These are phyloP conservation scores for Salvelinus alpinus DNA, from an alignment of 2,113 vertebrate species.

Conservation along the genomic window DNA sequence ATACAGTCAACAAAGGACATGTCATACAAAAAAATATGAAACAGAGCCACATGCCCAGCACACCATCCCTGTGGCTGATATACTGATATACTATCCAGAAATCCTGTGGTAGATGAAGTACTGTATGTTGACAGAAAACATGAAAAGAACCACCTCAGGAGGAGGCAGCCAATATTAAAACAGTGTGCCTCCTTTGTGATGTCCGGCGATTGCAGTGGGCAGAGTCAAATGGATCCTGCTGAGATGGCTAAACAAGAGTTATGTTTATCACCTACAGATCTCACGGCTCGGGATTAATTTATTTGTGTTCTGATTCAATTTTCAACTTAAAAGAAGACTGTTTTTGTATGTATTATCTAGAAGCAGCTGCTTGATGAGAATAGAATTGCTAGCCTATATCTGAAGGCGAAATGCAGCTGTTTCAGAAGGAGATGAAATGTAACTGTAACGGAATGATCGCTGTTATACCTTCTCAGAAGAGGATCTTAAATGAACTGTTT, in stretches of 20 bases:
- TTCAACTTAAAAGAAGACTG: not conserved
- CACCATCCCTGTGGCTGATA: not conserved
- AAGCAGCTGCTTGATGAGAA: conserved; percentile 17
- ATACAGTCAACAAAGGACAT: not conserved
- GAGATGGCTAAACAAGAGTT: conserved; percentile 30
- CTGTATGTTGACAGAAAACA: conserved; percentile 12
- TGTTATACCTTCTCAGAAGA: not conserved
- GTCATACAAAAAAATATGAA: not conserved
- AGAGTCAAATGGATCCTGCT: conserved; percentile 23
- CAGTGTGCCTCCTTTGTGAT: conserved; percentile 14
- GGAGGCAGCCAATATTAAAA: conserved; percentile 35
- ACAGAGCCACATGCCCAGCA: not conserved
- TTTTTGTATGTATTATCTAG: conserved; percentile 21
- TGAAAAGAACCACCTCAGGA: conserved; percentile 12
- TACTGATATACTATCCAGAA: conserved; percentile 3
- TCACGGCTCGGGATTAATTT: too few species aligned
- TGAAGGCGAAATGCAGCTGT: conserved; percentile 17
- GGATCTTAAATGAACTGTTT: not conserved
- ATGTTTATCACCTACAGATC: conserved; percentile 23
- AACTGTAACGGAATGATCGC: not conserved
- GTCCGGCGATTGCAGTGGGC: not conserved
- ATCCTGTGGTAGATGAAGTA: not conserved
- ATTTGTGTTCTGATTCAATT: too few species aligned
- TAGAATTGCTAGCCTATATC: not conserved
- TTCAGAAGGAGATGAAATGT: not conserved